These are phyloP conservation scores for Cathartes aura DNA, from an alignment of 2,113 vertebrate genomes.

Conservation along the genomic window DNA sequence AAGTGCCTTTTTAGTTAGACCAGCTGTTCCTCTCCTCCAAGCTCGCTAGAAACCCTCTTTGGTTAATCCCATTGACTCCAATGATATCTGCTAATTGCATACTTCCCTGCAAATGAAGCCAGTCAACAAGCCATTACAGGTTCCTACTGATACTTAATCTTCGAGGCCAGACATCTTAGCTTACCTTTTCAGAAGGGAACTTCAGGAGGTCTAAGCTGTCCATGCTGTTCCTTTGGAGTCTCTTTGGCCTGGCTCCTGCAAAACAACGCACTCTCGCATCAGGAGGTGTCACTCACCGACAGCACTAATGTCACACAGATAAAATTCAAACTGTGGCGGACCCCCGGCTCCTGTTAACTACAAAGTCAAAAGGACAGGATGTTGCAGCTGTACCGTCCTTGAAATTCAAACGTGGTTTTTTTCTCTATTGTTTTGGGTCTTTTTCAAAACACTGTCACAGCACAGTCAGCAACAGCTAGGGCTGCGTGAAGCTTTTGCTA, in stretches of 20 bases:
- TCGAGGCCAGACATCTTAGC: background rate
- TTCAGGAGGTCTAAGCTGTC: conserved; percentile 91
- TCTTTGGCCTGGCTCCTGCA: conserved; percentile 92
- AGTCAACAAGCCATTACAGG: background rate
- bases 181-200: conserved; percentile 89
- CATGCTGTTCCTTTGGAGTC: conserved; percentile 86
- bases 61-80: conserved; percentile 39
- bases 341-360: background rate
- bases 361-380: background rate
- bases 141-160: background rate
- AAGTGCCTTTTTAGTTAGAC: background rate
- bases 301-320: background rate
- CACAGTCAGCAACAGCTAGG: background rate
- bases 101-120: background rate
- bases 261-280: background rate
- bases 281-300: background rate
- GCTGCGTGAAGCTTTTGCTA: background rate
- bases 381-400: background rate
- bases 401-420: background rate
- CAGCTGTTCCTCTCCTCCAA: conserved; percentile 42
- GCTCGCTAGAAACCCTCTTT: conserved; percentile 28
- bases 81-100: conserved; percentile 13
- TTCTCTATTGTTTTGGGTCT: background rate
- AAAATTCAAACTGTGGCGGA: background rate
- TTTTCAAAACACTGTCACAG: background rate